Percentiles rank a stretch among this genome's conserved stretches.
Evolutionary conservation across 2,888 invertebrate genomes (phyloP).

Genomic region (Amblyjoppa fuscipennis): DNA sequence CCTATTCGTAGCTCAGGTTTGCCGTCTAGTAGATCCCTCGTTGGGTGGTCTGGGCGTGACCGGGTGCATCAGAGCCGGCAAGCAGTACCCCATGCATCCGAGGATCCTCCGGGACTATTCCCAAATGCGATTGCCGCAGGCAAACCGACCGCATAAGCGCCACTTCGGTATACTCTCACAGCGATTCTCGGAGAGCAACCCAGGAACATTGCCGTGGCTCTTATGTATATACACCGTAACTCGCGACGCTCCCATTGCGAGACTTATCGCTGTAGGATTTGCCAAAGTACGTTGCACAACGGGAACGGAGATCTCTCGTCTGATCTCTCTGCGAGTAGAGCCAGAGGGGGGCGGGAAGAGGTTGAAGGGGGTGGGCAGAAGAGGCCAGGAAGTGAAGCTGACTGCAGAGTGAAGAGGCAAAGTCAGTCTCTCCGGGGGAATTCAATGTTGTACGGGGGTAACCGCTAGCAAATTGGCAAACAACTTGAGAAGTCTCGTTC

Average conservation of each 20-base stretch:
- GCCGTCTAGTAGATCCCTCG: slow-evolving; percentile 63
- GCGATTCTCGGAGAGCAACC: slow-evolving; percentile 39
- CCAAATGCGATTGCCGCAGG: slow-evolving; percentile 70
- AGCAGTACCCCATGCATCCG: slow-evolving; percentile 45
- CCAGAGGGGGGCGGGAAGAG: not conserved
- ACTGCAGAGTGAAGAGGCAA: slow-evolving; percentile 29
- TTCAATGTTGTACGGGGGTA: slow-evolving; percentile 61
- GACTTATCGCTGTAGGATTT: slow-evolving; percentile 68
- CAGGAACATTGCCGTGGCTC: slow-evolving; percentile 41
- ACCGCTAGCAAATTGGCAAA: slow-evolving; percentile 66
- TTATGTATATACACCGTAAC: slow-evolving; percentile 50
- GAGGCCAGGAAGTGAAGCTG: slow-evolving; percentile 25
- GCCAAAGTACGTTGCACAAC: slow-evolving; percentile 64
- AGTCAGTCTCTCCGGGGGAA: slow-evolving; percentile 60
- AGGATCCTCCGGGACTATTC: slow-evolving; percentile 58
- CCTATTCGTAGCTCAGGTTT: slow-evolving; percentile 69
- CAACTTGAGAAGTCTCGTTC: slow-evolving; percentile 67
- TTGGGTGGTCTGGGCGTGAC: slow-evolving; percentile 60
- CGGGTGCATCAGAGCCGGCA: slow-evolving; percentile 26
- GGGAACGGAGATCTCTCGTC: slow-evolving; percentile 59
- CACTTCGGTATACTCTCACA: slow-evolving; percentile 56
- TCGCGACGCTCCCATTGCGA: slow-evolving; percentile 61
- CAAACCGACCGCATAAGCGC: slow-evolving; percentile 71
- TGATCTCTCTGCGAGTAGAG: slow-evolving; percentile 38
- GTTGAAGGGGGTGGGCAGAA: not conserved